phyloP scores from a whole-genome alignment of 2,888 invertebrate genomes.

The Microchrysa polita region DNA sequence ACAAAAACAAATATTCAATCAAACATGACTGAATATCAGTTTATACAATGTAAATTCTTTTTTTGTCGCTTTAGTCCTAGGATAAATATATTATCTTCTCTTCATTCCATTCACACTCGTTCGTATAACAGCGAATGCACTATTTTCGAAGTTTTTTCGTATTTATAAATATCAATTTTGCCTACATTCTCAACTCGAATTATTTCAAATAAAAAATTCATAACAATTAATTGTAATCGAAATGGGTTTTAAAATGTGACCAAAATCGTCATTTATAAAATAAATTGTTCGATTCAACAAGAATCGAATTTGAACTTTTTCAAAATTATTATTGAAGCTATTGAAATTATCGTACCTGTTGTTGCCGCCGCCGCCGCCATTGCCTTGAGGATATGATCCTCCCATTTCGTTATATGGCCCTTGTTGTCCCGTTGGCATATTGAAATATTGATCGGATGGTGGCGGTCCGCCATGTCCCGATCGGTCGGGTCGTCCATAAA shows the following conservation, averaged over 20 bases:
- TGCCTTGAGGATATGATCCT: slow-evolving; percentile 28
- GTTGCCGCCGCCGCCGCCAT: slow-evolving; percentile 38
- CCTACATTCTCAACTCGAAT: not conserved
- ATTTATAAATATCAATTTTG: not conserved
- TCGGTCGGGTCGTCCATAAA: slow-evolving; percentile 37
- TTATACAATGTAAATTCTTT: no score
- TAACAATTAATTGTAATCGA: slow-evolving; percentile 4
- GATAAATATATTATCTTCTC: no score
- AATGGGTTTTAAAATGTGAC: slow-evolving; percentile 33
- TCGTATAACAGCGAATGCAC: not conserved
- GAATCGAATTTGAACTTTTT: slow-evolving; percentile 38
- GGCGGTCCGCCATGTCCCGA: slow-evolving; percentile 21
- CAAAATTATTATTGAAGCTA: slow-evolving; percentile 49
- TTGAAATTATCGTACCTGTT: slow-evolving; percentile 51
- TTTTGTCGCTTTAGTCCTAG: no score
- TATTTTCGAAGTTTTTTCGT: not conserved
- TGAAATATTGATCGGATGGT: slow-evolving; percentile 45
- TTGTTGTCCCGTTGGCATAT: slow-evolving; percentile 37
- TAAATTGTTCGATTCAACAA: slow-evolving; percentile 27
- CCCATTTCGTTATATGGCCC: slow-evolving; percentile 44
- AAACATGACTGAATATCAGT: no score
- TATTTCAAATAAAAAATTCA: not conserved
- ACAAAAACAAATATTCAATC: no score
- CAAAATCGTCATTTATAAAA: slow-evolving; percentile 38
- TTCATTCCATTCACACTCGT: not conserved